Base-by-base conservation (phyloP, 2,888 invertebrate genomes). In the Polietes domitor region DNA sequence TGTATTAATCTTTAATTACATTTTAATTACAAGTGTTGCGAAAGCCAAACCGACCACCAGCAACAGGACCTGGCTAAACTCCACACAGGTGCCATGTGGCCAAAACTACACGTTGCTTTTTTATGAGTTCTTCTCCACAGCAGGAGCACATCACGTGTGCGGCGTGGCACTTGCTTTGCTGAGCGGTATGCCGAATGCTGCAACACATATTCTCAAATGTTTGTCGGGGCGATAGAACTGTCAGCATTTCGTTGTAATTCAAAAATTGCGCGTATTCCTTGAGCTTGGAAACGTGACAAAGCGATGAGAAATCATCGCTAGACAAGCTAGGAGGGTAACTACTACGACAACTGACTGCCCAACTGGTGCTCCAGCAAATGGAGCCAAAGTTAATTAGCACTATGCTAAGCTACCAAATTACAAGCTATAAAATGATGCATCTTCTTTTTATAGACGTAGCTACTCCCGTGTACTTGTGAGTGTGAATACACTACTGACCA, bases 181-280 rank as follows among this genome's bases (percentile, higher is more conserved):
- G 26, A 5, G 50, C 19, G 17, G 19, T 5, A 50, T 17, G 5
- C 37, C n/a, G 19, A 19, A 50, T 17, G 12, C 43, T 43, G 68
- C 43, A 41, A 2, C 41, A 24, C 15, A 61, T 17, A 28, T 12
- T 7, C 37, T 41, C 24, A 68, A 43, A 68, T 68, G 72, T 70
- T 68, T 47, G 47, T 4, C n/a, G 47, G 58, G 63, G 74, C 77
- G 74, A 74, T 80, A 72, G 71, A 73, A 81, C 81, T 79, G 75
- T 81, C 81, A 84, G 81, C 84, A 84, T 73, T 81, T 81, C 53
- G 72, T 68, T 75, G 58, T 84, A 84, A 81, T 81, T 81, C 76
- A 84, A 84, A 81, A 78, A 81, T 81, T 84, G 72, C 84, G 84
- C 84, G 84, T 81, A 73, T 79, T 81, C 84, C 84, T 84, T 76